Evolutionary conservation across 2,113 vertebrate species (phyloP).

Genomic region (Oxygymnocypris stewartii): DNA sequence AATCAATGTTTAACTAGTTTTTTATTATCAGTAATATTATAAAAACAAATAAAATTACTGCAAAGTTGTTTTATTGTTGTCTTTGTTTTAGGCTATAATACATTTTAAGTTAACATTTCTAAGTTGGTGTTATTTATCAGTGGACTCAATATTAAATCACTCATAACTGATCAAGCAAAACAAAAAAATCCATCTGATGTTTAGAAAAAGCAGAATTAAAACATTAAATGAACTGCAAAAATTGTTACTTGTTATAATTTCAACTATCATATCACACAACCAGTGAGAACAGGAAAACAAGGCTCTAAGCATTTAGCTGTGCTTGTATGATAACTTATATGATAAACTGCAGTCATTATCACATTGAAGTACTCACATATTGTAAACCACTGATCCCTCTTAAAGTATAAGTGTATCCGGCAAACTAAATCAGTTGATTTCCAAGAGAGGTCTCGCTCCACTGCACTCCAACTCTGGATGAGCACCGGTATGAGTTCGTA

Average conservation of each 20-base stretch:
- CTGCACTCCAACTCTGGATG: slow-evolving; percentile 4
- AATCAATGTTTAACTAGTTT: background rate
- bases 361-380: slow-evolving; percentile 25
- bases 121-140: background rate
- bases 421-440: slow-evolving; percentile 1
- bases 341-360: background rate
- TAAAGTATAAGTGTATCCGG: background rate
- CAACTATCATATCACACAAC: background rate
- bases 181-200: background rate
- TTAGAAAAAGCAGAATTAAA: background rate
- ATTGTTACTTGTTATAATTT: background rate
- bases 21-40: background rate
- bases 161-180: background rate
- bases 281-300: background rate
- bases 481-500: background rate
- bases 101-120: background rate
- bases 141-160: background rate
- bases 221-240: background rate
- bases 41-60: background rate
- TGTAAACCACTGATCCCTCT: background rate
- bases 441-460: background rate
- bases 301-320: background rate
- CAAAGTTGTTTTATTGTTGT: background rate
- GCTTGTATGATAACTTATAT: background rate
- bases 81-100: background rate